phyloP scores from a whole-genome alignment of 2,113 vertebrate species.

The Eudorcas thomsonii region DNA sequence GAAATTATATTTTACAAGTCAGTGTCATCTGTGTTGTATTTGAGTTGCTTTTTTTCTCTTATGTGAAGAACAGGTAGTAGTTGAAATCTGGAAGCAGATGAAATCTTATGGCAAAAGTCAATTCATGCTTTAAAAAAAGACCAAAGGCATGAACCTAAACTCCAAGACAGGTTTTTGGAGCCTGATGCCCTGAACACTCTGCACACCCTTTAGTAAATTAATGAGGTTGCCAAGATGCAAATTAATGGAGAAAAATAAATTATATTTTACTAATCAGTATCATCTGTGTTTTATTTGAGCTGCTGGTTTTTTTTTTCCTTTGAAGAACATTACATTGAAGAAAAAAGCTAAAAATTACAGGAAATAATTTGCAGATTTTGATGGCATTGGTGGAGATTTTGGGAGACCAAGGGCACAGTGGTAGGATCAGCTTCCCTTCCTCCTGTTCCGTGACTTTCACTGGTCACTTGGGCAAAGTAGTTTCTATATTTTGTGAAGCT shows the following conservation, averaged over 20 bases:
- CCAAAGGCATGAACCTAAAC: not conserved
- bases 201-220: not conserved
- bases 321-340: not conserved
- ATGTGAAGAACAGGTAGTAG: not conserved
- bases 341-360: slow-evolving; percentile 32
- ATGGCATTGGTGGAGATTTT: not conserved
- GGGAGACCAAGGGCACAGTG: not conserved
- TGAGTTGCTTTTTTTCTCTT: not conserved
- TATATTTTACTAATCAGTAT: slow-evolving; percentile 27
- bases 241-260: not conserved
- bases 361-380: slow-evolving; percentile 10
- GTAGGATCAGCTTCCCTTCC: not conserved
- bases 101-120: not conserved
- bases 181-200: not conserved
- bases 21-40: slow-evolving; percentile 34
- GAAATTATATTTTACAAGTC: slow-evolving; percentile 24
- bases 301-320: not conserved
- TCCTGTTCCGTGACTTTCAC: not conserved
- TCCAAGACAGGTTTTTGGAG: not conserved
- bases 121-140: not conserved
- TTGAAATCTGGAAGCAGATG: not conserved
- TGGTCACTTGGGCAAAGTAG: not conserved
- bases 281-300: slow-evolving; percentile 38
- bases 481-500: not conserved
- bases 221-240: slow-evolving; percentile 7